Evolutionary conservation across 2,113 vertebrate genomes (phyloP).

Genomic region (Micronycteris hirsuta): DNA sequence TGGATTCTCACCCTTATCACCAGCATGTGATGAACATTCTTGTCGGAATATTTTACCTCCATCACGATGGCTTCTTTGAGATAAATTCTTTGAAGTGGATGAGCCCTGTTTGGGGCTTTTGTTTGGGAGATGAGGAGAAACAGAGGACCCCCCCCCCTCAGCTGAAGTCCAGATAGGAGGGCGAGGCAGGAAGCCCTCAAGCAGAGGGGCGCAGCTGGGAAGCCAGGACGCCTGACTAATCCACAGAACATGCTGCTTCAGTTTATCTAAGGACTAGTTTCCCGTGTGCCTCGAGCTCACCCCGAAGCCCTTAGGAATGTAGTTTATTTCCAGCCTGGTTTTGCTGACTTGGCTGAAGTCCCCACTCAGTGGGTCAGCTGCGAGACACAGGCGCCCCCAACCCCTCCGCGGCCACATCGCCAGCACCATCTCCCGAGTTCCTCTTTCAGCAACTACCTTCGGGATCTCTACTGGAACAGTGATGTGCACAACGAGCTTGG

Average conservation of each 20-base stretch:
- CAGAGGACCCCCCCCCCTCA: not conserved
- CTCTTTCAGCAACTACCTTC: not conserved
- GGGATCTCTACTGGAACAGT: not conserved
- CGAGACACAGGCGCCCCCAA: not conserved
- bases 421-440: not conserved
- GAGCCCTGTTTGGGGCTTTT: not conserved
- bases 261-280: not conserved
- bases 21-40: not conserved
- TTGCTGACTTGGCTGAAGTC: constrained; percentile 6
- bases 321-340: constrained; percentile 3
- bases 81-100: not conserved
- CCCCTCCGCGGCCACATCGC: not conserved
- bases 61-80: not conserved
- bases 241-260: not conserved
- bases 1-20: not conserved
- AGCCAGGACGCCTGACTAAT: not conserved
- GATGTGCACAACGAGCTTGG: not conserved
- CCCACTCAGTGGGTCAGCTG: not conserved
- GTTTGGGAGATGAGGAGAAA: not conserved
- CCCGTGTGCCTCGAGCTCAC: not conserved
- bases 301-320: not conserved
- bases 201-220: not conserved
- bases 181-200: not conserved
- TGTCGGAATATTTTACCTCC: not conserved
- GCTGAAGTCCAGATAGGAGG: not conserved